Evolutionary conservation across 2,797 vertebrate species (phyloP), one percentile per base, ranked within the genome.

Genomic region (Squalus acanthias): DNA sequence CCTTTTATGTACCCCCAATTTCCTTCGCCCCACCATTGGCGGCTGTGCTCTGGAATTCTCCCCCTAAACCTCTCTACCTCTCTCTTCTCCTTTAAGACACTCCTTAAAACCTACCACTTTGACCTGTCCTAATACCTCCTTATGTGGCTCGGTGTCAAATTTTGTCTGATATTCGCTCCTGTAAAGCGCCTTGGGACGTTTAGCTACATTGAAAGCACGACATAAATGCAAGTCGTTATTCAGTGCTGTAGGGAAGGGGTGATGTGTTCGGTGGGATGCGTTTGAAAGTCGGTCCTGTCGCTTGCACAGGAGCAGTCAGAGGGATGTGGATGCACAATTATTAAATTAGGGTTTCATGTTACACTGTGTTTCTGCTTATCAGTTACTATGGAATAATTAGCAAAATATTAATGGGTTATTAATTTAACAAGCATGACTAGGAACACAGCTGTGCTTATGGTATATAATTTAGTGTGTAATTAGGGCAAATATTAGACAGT

Each of bases 341-440:
- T 67, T 46, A 69, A 69, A 10, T 22, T 39, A 69, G n/a, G n/a
- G 39, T 69, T 93, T 91, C 65, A 22, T 93, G 63, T 93, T 60
- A 17, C 70, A 95, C 46, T 8, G 94, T 60, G 67, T 12, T 29
- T 53, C 94, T 76, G 94, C 69, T 53, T 17, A 95, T 95, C 70
- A 76, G 50, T 95, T 95, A 95, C 26, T 4, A 15, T 29, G 69
- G 72, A 46, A 95, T 46, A 95, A 95, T 95, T 76, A 76, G 94
- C 50, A 8, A 91, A 95, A 95, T 95, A 95, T 95, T 95, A 95
- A 95, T 95, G 94, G 70, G 72, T 60, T 95, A 76, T 76, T 95
- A 76, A 60, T 95, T 95, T 53, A 95, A 72, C 94, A 57, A 95
- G 70, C 70, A 95, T 60, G 70, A 95, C 69, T 29, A 76, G 69